Evolutionary conservation across 2,797 vertebrate species (phyloP), one percentile per base, ranked within the genome.

Genomic region (Mastacembelus armatus): DNA sequence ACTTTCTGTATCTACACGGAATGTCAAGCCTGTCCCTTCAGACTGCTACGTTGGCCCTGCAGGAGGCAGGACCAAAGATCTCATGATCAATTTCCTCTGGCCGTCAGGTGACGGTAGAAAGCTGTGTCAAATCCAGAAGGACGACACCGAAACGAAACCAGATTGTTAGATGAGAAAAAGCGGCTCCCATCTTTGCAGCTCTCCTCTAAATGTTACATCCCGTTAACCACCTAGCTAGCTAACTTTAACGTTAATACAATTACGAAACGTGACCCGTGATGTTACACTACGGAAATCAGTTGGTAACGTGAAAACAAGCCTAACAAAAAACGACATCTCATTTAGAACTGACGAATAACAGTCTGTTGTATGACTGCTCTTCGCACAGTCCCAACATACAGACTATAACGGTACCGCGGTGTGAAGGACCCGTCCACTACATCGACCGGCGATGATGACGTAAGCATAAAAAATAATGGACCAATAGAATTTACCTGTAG

Each of bases 41-140:
- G 12, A 0, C 0, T 7, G 22, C 10, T 19, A 4, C 0, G n/a
- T 18, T 4, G 11, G 2, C 1, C 15, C 14, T 7, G 1, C 24
- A 1, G 14, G 26, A 32, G 12, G 14, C 0, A 8, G 4, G 2
- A 8, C 18, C 24, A 1, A 12, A 14, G 26, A 21, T 50, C 3
- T 26, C 18, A 14, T 10, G 10, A 44, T 16, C 36, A 9, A 3
- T 51, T 52, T 63, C 67, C 71, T 58, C 42, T 19, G 11, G 18
- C 1, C 2, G 29, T 80, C 84, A 82, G 71, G 58, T 84, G 77
- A 85, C 63, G 36, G 19, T 4, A 12, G 0, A 5, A 40, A 26
- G 49, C 10, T 1, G 27, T 0, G 12, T 16, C 7, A 22, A 9
- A 57, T 21, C 3, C 36, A 19, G 60, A 57, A 75, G 44, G 24